Base-by-base conservation (phyloP, 2,888 invertebrate species). In the Drosophila austrosaltans region DNA sequence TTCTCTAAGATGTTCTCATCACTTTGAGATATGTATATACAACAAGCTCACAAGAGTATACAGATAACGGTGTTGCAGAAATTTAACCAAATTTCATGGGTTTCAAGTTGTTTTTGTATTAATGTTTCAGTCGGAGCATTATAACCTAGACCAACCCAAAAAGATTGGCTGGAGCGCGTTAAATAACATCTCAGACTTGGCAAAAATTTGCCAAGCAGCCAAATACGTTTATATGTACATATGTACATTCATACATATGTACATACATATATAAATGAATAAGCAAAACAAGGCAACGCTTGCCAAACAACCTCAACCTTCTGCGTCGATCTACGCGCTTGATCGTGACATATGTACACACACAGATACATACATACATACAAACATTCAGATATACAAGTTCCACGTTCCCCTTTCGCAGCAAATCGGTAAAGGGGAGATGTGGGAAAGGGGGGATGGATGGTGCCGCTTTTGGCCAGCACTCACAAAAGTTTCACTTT, bases 401-500 rank as follows among this genome's bases (percentile, higher is more conserved):
- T 70, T 81, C 71, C 87, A 83, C 76, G 81, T 59, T 81, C 69
- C 82, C 69, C 69, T 60, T 64, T 72, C 80, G 57, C 61, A 60
- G 61, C 28, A 36, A 16, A 63, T 3, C 40, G 53, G 28, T 8
- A 58, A 40, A 36, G 58, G 39, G 54, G 25, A n/a, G 20, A 39
- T 57, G 54, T 42, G 30, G 16, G 20, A 2, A 12, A 25, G n/a
- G 61, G 36, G 12, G 16, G 16, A 16, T 16, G 16, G 16, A 16
- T 16, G 16, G 16, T 16, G 25, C 39, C n/a, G 20, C 60, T 75
- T 76, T 71, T 66, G 76, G 71, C 20, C 58, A 58, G 54, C 42
- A 62, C 61, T 66, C 57, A 72, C 69, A 77, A 81, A 81, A 90
- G 82, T 90, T 90, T 90, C 90, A 90, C 90, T 90, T 90, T 90